These are phyloP conservation scores for Kradibia gibbosae DNA, from an alignment of 1,140 invertebrate genomes.

Conservation along the genomic window DNA sequence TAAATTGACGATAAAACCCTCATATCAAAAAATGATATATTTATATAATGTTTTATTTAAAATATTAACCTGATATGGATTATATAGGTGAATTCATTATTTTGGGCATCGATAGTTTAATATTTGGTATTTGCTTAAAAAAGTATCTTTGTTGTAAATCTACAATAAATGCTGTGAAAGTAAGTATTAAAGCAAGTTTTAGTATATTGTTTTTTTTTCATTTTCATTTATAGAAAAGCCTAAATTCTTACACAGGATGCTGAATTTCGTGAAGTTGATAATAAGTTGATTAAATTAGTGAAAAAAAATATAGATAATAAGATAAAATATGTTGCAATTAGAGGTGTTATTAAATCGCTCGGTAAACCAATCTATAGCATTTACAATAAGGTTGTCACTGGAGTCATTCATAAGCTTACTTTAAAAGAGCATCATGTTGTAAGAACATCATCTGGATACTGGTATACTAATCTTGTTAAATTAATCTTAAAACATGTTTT, in stretches of 20 bases:
- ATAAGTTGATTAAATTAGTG: conserved; percentile 75
- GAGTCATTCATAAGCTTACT: conserved; percentile 81
- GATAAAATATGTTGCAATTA: conserved; percentile 80
- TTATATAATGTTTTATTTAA: conserved; percentile 24
- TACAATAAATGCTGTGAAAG: conserved; percentile 78
- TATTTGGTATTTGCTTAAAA: conserved; percentile 80
- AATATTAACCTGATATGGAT: conserved; percentile 70
- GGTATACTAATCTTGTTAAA: conserved; percentile 66
- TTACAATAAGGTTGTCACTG: conserved; percentile 79
- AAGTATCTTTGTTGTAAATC: conserved; percentile 81
- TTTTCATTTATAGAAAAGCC: not conserved
- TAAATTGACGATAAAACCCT: conserved; percentile 54
- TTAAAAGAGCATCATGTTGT: conserved; percentile 85
- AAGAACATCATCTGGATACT: conserved; percentile 83
- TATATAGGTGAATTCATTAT: conserved; percentile 78
- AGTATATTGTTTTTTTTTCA: conserved; percentile 13
- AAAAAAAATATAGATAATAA: conserved; percentile 76
- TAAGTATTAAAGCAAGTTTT: conserved; percentile 60
- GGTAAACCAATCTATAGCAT: conserved; percentile 81
- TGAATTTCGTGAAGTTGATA: conserved; percentile 78
- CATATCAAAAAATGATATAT: conserved; percentile 42
- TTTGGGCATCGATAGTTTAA: conserved; percentile 80
- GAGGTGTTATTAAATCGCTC: conserved; percentile 81
- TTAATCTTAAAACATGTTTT: too few relatives aligned
- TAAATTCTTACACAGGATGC: conserved; percentile 70